Base-by-base conservation (phyloP, 1,140 invertebrate genomes). In the Heliconius himera region DNA sequence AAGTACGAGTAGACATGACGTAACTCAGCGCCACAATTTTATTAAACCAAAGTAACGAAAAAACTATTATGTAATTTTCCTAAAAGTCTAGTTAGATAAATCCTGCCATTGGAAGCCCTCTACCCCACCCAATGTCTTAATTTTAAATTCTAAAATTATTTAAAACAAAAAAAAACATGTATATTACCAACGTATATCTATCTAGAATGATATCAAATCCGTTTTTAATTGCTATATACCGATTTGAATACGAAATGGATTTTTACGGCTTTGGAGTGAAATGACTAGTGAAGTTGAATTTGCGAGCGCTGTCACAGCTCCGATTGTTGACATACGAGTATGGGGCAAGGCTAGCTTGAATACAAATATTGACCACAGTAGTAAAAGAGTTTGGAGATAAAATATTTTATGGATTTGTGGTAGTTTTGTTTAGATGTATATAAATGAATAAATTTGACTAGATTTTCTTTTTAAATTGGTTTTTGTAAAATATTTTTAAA, bases 211-310 rank as follows among this genome's bases (percentile, higher is more conserved):
- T 66, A 26, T 66, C 60, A 66, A 66, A 66, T 66, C 60, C 60
- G 22, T 29, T 66, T 66, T 66, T 66, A 66, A 66, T 66, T 66
- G 60, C 60, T 66, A 66, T 66, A 66, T 29, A 26, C 26, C 26
- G 2, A 29, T 66, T 66, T 66, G 60, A 66, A 66, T 66, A 29
- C 60, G 60, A 16, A 66, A 66, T 66, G 60, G 60, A 26, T 66
- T 66, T 66, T 66, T 66, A 66, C 60, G 26, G 60, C 60, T 66
- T 29, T 66, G 26, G n/a, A 66, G 60, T 66, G 60, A 66, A 66
- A 66, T 66, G 60, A 66, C 60, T 29, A 66, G 60, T 66, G 60
- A 66, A 66, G 60, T 66, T 66, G 26, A 66, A 66, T 66, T 66
- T 66, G 60, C 60, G 22, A 26, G 60, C 60, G 22, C 60, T 66